Evolutionary conservation across 2,797 vertebrate species (phyloP).

Genomic region (Ctenopoma kingsleyae): DNA sequence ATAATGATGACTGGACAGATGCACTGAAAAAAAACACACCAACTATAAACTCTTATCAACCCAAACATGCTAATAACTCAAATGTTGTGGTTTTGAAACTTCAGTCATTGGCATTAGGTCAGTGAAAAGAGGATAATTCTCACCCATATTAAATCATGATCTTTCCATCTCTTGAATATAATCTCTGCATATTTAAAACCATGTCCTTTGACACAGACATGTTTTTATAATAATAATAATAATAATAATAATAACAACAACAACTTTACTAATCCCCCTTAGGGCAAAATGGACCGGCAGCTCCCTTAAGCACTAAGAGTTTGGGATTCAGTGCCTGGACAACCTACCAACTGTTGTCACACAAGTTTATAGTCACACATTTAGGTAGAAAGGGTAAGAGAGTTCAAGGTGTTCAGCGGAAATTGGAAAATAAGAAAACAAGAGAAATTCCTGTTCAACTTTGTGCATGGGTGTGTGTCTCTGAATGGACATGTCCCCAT

Average conservation of each 20-base stretch:
- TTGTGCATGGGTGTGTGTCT: conserved; percentile 40
- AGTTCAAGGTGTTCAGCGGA: conserved; percentile 58
- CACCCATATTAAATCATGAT: conserved; percentile 31
- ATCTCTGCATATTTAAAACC: conserved; percentile 51
- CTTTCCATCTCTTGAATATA: conserved; percentile 41
- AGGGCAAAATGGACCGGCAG: too few species aligned
- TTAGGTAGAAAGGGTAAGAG: conserved; percentile 36
- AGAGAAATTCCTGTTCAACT: conserved; percentile 22
- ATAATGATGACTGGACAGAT: conserved; percentile 30
- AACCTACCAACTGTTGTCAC: too few species aligned
- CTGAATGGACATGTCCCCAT: conserved; percentile 57
- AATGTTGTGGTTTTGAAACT: neutral
- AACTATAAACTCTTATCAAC: neutral
- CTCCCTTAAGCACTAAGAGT: too few species aligned
- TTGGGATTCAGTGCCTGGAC: too few species aligned
- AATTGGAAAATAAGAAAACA: neutral
- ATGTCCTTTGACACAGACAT: conserved; percentile 37
- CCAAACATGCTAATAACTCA: conserved; percentile 18
- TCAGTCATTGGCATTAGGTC: conserved; percentile 1
- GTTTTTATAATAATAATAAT: too few species aligned
- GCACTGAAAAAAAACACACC: conserved; percentile 25
- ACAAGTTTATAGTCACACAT: conserved; percentile 43
- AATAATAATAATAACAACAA: too few species aligned
- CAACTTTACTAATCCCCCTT: too few species aligned
- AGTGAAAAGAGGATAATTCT: conserved; percentile 4